phyloP scores from a whole-genome alignment of 2,797 vertebrate genomes.

The Takifugu rubripes region DNA sequence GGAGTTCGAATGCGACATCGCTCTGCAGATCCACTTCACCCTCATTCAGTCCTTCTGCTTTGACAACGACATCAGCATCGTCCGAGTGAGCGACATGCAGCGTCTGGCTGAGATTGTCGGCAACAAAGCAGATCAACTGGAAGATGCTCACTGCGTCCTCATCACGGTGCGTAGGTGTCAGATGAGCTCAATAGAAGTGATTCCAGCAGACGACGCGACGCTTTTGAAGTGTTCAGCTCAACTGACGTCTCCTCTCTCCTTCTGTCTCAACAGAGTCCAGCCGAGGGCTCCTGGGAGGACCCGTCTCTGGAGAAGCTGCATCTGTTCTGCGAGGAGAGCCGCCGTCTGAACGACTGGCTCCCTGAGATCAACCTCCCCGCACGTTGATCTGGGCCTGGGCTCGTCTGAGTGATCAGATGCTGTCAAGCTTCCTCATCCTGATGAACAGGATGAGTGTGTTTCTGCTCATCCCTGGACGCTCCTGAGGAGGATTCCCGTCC shows the following conservation, averaged over 20 bases:
- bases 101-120: constrained; percentile 83
- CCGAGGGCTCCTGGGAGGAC: constrained; percentile 75
- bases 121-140: constrained; percentile 65
- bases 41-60: constrained; percentile 97
- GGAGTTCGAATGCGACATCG: constrained; percentile 74
- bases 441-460: constrained; percentile 71
- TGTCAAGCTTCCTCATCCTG: constrained; percentile 62
- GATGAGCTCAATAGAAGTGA: background rate
- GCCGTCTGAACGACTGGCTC: constrained; percentile 88
- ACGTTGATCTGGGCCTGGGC: constrained; percentile 67
- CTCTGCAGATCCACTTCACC: constrained; percentile 96
- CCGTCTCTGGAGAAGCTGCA: constrained; percentile 78
- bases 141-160: constrained; percentile 91
- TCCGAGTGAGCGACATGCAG: constrained; percentile 84
- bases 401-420: constrained; percentile 52
- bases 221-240: too few relatives aligned
- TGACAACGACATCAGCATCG: constrained; percentile 94
- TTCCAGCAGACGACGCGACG: background rate
- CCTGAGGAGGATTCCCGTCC: constrained; percentile 77
- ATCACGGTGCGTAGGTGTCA: constrained; percentile 82
- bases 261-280: constrained; percentile 59
- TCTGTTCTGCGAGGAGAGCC: constrained; percentile 78
- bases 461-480: constrained; percentile 80
- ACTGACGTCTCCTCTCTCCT: constrained; percentile 45
- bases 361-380: constrained; percentile 86